Evolutionary conservation across 2,113 vertebrate species (phyloP), one percentile per base, ranked within the genome.

Genomic region (Hydropotes inermis): DNA sequence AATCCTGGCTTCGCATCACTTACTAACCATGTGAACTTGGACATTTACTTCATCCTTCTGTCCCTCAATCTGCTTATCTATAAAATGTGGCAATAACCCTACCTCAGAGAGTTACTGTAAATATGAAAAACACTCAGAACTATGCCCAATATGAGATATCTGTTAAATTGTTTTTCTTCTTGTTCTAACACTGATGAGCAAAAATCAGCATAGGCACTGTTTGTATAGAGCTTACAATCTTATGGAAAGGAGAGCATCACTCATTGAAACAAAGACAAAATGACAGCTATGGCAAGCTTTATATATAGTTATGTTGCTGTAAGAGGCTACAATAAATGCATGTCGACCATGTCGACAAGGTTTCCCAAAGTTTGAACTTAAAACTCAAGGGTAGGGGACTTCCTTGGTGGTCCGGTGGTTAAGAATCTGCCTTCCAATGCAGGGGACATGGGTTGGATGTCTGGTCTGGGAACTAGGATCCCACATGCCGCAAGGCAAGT

Each of bases 91-190:
- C 27, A 50, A 17, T 43, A 79, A 54, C 2, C 11, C n/a, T 64
- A n/a, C 27, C 27, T 50, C 54, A 39, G 23, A 82, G 30, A 16
- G 2, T 57, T 14, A 28, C 33, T 88, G 16, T 86, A 61, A 61
- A 28, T 43, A 45, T n/a, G 1, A 64, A 76, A 61, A 92, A 8
- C 3, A 45, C 1, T 78, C 39, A 54, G 58, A 61, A 52, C 21
- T 4, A 50, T 7, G 19, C 7, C 45, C 17, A 12, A 7, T 4
- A 47, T 1, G 3, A 47, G 15, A 58, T 17, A 13, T 2, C 3
- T 54, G 28, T 23, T 57, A 17, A 47, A 11, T 14, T 67, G 17
- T 2, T 45, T 82, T 25, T 55, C 14, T 33, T 64, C 10, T 64
- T 92, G 13, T 60, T 64, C 36, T 57, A 60, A 91, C 4, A 30